Percentiles rank a stretch among this genome's conserved stretches.
These are phyloP conservation scores for Petaurus breviceps DNA, from an alignment of 2,113 vertebrate species.

Conservation along the genomic window DNA sequence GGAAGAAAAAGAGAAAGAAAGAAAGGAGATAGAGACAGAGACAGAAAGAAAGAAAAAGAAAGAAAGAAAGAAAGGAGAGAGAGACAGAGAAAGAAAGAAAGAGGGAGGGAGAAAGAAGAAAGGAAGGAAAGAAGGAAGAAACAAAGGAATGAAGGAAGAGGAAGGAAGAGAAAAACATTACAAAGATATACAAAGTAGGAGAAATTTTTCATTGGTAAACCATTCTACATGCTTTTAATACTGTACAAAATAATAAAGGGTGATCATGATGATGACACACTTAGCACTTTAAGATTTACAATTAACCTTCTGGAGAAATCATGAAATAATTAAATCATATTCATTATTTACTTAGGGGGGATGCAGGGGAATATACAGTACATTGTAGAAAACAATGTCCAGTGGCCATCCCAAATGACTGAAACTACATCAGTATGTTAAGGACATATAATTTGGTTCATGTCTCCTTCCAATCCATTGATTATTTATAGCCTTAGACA, in stretches of 20 bases:
- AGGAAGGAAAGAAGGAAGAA: neutral
- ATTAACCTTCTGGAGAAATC: neutral
- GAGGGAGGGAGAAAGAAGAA: neutral
- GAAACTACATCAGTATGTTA: neutral
- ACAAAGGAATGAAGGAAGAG: neutral
- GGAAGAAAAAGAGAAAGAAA: slow-evolving; percentile 7
- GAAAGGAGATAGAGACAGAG: too few species aligned
- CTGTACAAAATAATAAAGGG: neutral
- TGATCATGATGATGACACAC: neutral
- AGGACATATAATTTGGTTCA: neutral
- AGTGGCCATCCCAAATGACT: neutral
- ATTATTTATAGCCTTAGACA: neutral
- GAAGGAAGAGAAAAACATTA: neutral
- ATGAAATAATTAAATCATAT: neutral
- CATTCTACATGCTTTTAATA: neutral
- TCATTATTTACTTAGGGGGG: neutral
- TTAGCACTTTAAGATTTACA: neutral
- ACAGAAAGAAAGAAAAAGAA: slow-evolving; percentile 1
- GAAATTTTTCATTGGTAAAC: neutral
- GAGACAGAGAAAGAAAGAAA: neutral
- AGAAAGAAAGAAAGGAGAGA: neutral
- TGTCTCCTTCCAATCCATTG: neutral
- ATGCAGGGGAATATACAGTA: neutral
- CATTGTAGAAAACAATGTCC: neutral
- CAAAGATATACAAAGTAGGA: neutral